Base-by-base conservation (phyloP, 2,113 vertebrate genomes). In the Callopanchax toddi region DNA sequence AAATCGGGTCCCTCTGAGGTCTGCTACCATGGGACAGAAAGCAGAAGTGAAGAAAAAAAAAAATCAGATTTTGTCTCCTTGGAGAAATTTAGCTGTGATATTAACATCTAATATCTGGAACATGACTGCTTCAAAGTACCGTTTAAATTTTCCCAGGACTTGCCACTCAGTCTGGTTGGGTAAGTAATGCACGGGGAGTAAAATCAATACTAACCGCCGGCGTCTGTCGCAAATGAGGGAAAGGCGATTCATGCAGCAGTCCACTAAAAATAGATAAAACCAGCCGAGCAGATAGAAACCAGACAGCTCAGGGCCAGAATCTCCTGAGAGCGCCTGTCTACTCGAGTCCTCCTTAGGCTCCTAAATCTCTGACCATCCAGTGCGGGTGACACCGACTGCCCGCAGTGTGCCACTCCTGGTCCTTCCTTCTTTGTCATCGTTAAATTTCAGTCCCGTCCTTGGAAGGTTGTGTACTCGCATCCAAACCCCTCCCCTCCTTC, bases 191-290 rank as follows among this genome's bases (percentile, higher is more conserved):
- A 40, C 23, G 21, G 45, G 37, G 53, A 29, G 56, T 7, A 20
- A 65, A 74, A 87, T 87, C 68, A 50, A 81, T 81, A 52, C n/a
- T 34, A 61, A 69, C 64, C 11, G 6, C 45, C 43, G 66, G 45
- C 49, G 70, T 73, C 73, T 62, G 58, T 66, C 18, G n/a, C 49
- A 64, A 79, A 82, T 70, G 67, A 81, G 45, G 53, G 25, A 44
- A 53, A 49, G 23, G 23, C 76, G 62, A 85, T 72, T 82, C 68
- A 81, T 56, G 56, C 50, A 40, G 72, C 57, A 49, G 73, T 39
- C 42, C n/a, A 74, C 62, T 76, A 77, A 82, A 80, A 86, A 81
- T 60, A 81, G 76, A 81, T 80, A 39, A 76, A 80, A 50, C 44
- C 26, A 62, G 62, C 42, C 22, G 40, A 68, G 74, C 15, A 74